These are phyloP conservation scores for Alexandromys fortis DNA, from an alignment of 2,113 vertebrate species.

Conservation along the genomic window DNA sequence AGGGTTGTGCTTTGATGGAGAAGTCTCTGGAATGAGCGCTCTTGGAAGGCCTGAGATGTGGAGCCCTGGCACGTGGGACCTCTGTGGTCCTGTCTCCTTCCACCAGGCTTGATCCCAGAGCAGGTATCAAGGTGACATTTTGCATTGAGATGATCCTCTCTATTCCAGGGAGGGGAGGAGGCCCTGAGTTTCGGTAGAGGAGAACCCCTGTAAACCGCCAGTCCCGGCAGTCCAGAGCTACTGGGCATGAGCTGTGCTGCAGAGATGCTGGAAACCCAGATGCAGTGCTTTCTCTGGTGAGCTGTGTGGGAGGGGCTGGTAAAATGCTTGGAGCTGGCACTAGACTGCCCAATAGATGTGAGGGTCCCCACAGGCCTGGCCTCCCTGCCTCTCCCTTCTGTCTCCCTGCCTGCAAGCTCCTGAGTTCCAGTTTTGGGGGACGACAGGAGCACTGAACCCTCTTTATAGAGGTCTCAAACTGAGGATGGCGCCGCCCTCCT, in stretches of 20 bases:
- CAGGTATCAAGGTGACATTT: background rate
- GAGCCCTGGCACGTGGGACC: background rate
- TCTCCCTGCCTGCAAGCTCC: background rate
- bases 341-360: background rate
- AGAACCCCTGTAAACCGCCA: slow-evolving; percentile 31
- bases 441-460: background rate
- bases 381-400: background rate
- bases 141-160: background rate
- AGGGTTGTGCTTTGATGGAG: slow-evolving; percentile 64
- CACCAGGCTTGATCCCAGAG: background rate
- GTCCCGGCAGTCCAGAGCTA: slow-evolving; percentile 48
- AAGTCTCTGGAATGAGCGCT: slow-evolving; percentile 48
- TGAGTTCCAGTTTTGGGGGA: background rate
- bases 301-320: background rate
- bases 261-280: slow-evolving; percentile 38
- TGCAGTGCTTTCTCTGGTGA: background rate
- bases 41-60: background rate
- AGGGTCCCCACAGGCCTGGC: background rate
- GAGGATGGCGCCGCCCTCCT: background rate
- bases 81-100: background rate
- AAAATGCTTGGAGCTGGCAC: background rate
- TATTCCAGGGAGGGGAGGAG: background rate
- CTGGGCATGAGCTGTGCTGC: slow-evolving; percentile 33
- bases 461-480: background rate
- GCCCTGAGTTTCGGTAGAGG: background rate